Conservation (phyloP, 2,888 invertebrate species). For the Tenthredo mesomela region DNA sequence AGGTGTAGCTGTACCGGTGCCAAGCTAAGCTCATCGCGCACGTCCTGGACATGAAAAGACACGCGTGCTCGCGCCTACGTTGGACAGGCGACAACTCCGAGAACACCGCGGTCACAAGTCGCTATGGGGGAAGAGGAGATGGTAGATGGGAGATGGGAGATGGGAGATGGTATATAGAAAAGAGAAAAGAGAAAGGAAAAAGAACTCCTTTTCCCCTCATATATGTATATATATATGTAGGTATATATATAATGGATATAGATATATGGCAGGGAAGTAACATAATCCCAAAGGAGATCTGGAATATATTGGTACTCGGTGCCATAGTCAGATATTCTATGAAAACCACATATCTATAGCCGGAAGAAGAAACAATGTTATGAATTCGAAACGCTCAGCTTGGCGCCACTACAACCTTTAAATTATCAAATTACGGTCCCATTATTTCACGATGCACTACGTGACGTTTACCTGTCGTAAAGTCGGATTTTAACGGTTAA, state of each 20-base stretch:
- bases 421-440: constrained; percentile 72
- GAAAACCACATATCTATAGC: background rate
- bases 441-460: constrained; percentile 62
- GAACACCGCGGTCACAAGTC: background rate
- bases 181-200: background rate
- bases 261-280: background rate
- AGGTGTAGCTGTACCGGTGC: constrained; percentile 40
- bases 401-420: constrained; percentile 73
- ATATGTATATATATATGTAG: too few relatives aligned
- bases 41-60: constrained; percentile 44
- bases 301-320: background rate
- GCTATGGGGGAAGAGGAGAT: background rate
- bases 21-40: background rate
- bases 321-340: background rate
- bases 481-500: constrained; percentile 68
- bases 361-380: constrained; percentile 37
- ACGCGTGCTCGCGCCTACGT: constrained; percentile 43
- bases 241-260: background rate
- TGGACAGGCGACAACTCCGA: constrained; percentile 60
- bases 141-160: background rate
- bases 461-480: constrained; percentile 68
- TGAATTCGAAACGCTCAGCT: constrained; percentile 69
- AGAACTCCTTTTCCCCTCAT: background rate
- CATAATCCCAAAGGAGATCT: background rate
- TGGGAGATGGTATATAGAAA: background rate